Base-by-base conservation (phyloP, 2,888 invertebrate genomes). In the Calephelis perditalis region DNA sequence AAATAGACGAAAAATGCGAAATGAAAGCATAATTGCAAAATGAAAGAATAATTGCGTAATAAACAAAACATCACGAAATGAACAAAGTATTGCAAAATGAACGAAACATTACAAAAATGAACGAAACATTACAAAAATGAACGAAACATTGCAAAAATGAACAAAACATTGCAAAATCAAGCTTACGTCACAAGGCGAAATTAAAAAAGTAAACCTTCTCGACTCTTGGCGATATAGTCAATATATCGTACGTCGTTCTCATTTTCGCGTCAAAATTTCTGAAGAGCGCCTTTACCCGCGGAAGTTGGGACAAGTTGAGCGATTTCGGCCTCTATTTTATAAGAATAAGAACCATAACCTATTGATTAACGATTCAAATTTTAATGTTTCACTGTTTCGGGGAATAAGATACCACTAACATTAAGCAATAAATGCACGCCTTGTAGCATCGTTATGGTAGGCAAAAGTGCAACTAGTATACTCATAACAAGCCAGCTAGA, bases 301-400 rank as follows among this genome's bases (percentile, higher is more conserved):
- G 84, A 73, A 91, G 79, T 78, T 91, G 91, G 7, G 86, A 84
- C 62, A 91, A 71, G 79, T 90, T 91, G 72, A 91, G 84, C 68
- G 91, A 91, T 70, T 86, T 86, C 79, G 91, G 91, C 73, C 91
- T 81, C 86, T 89, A 82, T 60, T 62, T 44, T 55, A 66, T 60
- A 44, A 65, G 62, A 68, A 73, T 73, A 75, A 72, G 71, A 68
- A 77, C 81, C 81, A 75, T 69, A 78, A 77, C 77, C 78, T 65
- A 61, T 60, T 68, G 66, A 63, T 40, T 60, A 45, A 45, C 49
- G 35, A 49, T 35, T 35, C 9, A 8, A 49, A 49, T 35, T 26
- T 5, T 11, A 11, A 35, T 15, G 8, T 52, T 52, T 52, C 52
- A 35, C 5, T 26, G 35, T 15, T 52, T 52, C 52, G 11, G 52